Evolutionary conservation across 2,113 vertebrate genomes (phyloP).

Genomic region (Menidia beryllina): DNA sequence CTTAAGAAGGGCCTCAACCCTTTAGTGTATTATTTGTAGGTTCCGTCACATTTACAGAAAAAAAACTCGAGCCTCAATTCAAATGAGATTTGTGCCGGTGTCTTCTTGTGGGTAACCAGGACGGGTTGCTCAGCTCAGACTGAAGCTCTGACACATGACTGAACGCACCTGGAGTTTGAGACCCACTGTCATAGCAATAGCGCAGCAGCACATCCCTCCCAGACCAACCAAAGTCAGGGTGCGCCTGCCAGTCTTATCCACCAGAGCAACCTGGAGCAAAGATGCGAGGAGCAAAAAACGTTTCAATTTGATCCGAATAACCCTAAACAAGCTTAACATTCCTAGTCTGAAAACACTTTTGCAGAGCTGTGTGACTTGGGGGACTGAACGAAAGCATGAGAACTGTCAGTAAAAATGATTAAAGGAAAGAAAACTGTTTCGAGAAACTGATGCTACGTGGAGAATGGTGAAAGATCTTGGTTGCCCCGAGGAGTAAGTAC

Average conservation of each 20-base stretch:
- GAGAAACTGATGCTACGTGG: background rate
- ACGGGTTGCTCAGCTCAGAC: background rate
- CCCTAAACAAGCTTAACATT: too few relatives aligned
- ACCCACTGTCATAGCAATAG: constrained; percentile 90
- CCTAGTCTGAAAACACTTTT: too few relatives aligned
- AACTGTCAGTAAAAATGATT: background rate
- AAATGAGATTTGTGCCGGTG: background rate
- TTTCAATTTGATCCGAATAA: too few relatives aligned
- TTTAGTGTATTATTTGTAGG: background rate
- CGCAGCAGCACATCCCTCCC: constrained; percentile 89
- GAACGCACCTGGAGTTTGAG: constrained; percentile 87
- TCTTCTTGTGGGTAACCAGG: background rate
- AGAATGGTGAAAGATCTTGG: background rate
- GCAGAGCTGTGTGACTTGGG: background rate
- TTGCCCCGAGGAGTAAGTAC: too few relatives aligned
- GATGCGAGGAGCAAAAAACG: too few relatives aligned
- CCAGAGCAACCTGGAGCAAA: constrained; percentile 86
- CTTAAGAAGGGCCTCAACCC: background rate
- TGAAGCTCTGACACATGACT: background rate
- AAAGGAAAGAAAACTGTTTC: background rate
- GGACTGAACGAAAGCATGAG: background rate
- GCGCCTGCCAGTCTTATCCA: constrained; percentile 90
- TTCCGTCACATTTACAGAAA: background rate
- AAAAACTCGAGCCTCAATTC: too few relatives aligned
- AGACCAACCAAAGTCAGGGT: constrained; percentile 88